phyloP scores from a whole-genome alignment of 2,888 invertebrate genomes.

The Trichacis sp. region DNA sequence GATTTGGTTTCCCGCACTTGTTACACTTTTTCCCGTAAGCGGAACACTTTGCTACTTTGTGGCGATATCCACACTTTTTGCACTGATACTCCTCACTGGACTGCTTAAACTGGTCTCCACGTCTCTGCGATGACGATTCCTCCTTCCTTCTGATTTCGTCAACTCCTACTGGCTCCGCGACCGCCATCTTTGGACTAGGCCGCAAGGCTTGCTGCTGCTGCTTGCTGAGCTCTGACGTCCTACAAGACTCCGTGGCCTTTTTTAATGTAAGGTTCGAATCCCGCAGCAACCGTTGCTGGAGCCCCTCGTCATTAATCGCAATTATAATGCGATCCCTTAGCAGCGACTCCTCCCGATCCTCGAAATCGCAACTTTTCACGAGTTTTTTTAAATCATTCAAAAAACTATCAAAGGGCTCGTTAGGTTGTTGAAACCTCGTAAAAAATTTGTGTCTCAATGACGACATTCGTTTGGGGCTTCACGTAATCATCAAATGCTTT shows the following conservation, averaged over 20 bases:
- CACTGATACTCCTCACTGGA: not conserved
- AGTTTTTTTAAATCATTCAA: slow-evolving; percentile 38
- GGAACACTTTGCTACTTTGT: slow-evolving; percentile 2
- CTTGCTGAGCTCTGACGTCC: slow-evolving; percentile 29
- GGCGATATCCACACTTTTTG: slow-evolving; percentile 5
- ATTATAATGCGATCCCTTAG: slow-evolving; percentile 33
- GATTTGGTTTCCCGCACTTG: slow-evolving; percentile 23
- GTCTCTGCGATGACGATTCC: no score
- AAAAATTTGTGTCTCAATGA: slow-evolving; percentile 20
- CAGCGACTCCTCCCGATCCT: slow-evolving; percentile 36
- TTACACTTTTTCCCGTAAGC: slow-evolving; percentile 30
- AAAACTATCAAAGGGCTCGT: slow-evolving; percentile 40
- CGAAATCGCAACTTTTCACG: slow-evolving; percentile 39
- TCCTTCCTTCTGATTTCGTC: no score
- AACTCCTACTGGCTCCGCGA: no score
- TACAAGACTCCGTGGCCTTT: slow-evolving; percentile 29
- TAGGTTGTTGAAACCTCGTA: slow-evolving; percentile 25
- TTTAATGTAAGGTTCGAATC: slow-evolving; percentile 30
- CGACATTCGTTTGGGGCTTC: slow-evolving; percentile 13
- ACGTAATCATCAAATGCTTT: not conserved
- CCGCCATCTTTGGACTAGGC: not conserved
- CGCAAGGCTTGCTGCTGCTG: not conserved
- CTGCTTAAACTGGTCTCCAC: not conserved
- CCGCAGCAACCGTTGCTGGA: slow-evolving; percentile 34
- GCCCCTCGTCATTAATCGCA: slow-evolving; percentile 25